These are phyloP conservation scores for Sphenopsis melanotis DNA, from an alignment of 2,797 vertebrate genomes.

Conservation along the genomic window DNA sequence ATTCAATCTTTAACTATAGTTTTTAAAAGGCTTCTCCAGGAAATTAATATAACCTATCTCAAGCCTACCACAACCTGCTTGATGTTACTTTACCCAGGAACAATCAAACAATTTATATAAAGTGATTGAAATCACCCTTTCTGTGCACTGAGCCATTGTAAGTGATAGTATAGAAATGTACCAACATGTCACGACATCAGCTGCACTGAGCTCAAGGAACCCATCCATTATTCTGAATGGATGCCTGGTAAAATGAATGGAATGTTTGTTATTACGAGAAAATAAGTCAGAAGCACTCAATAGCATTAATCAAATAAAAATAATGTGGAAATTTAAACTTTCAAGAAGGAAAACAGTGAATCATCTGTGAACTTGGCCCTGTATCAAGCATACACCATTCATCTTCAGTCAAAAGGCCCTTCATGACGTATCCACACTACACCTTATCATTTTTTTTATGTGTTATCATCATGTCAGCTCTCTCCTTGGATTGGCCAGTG, in stretches of 20 bases:
- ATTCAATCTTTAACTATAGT: neutral
- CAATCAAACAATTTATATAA: neutral
- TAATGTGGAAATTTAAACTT: slow-evolving; percentile 14
- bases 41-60: neutral
- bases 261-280: neutral
- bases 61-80: neutral
- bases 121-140: neutral
- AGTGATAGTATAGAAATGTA: neutral
- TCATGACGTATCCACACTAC: neutral
- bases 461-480: neutral
- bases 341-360: neutral
- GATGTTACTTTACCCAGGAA: neutral
- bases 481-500: neutral
- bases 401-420: neutral
- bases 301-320: slow-evolving; percentile 42
- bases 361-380: slow-evolving; percentile 19
- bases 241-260: neutral
- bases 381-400: neutral
- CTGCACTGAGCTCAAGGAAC: neutral
- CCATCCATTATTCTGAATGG: neutral
- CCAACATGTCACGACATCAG: neutral
- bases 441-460: neutral
- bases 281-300: neutral
- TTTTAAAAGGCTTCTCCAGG: neutral
- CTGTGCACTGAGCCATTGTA: neutral